These are phyloP conservation scores for Sipha maydis DNA, from an alignment of 2,888 invertebrate genomes.

Conservation along the genomic window DNA sequence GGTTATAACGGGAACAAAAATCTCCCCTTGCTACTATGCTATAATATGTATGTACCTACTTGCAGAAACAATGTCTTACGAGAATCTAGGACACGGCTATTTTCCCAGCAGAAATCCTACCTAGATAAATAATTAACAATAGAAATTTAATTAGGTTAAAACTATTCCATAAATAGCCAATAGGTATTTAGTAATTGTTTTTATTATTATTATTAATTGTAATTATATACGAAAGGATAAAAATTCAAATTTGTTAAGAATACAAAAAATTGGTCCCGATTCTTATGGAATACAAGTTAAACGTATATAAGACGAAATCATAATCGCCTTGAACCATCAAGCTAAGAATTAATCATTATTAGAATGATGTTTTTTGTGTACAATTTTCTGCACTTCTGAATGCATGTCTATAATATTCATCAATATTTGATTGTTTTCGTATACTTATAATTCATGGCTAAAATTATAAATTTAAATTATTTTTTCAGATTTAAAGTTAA, in stretches of 20 bases:
- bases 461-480: not conserved
- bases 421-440: not conserved
- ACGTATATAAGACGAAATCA: not conserved
- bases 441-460: not conserved
- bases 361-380: not conserved
- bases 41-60: too few species aligned
- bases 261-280: not conserved
- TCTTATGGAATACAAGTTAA: not conserved
- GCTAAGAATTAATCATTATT: not conserved
- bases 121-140: conserved; percentile 50
- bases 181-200: not conserved
- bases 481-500: conserved; percentile 2
- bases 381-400: not conserved
- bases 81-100: conserved; percentile 31
- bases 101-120: conserved; percentile 32
- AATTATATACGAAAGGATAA: not conserved
- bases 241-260: conserved; percentile 5
- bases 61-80: conserved; percentile 27
- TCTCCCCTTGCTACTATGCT: not conserved
- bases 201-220: not conserved
- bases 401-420: not conserved
- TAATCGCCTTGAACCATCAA: not conserved
- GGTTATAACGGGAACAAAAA: conserved; percentile 35
- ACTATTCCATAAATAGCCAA: not conserved
- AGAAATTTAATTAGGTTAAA: conserved; percentile 42